Base-by-base conservation (phyloP, 2,888 invertebrate genomes). In the Syrista parreyssii region DNA sequence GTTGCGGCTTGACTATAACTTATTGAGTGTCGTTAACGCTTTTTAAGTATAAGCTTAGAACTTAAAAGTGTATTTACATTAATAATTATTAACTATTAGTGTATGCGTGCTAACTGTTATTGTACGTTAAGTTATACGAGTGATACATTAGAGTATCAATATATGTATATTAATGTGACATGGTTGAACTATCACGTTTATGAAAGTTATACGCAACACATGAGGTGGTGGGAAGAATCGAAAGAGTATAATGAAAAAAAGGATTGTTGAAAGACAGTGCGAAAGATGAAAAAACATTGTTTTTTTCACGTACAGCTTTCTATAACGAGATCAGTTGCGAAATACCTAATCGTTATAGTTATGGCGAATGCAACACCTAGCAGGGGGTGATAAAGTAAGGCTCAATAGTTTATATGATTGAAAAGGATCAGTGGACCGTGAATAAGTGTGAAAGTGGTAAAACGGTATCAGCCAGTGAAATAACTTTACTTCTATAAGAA, bases 391-490 rank as follows among this genome's bases (percentile, higher is more conserved):
- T 9, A 71, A 30, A 12, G 71, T 12, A 23, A 33, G 31, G 31
- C 1, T 6, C 11, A 12, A 71, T 31, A 71, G n/a, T 71, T 71
- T 33, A 12, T 11, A 33, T 12, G 33, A 71, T 77, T 74, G 68
- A 76, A 69, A 55, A 72, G 68, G 75, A 68, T 75, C 75, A 77
- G 68, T 73, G 69, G 40, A 83, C 69, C 79, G 73, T 35, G 75
- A 80, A 79, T 15, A 79, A 78, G 80, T 79, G 79, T 82, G 78
- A 83, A 83, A 83, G 83, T 73, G 73, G 55, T 77, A 40, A 72
- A 73, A 77, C 68, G 32, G 68, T n/a, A 35, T 81, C 69, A n/a
- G 33, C 30, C 23, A 31, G 75, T n/a, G 69, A 77, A 77, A 34
- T 80, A 15, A 2, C 55, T 23, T 9, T 55, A 55, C 2, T 55